A percentile compares a stretch with the other conserved stretches of the same genome.
These are phyloP conservation scores for Morone saxatilis DNA, from an alignment of 2,113 vertebrate genomes.

Conservation along the genomic window DNA sequence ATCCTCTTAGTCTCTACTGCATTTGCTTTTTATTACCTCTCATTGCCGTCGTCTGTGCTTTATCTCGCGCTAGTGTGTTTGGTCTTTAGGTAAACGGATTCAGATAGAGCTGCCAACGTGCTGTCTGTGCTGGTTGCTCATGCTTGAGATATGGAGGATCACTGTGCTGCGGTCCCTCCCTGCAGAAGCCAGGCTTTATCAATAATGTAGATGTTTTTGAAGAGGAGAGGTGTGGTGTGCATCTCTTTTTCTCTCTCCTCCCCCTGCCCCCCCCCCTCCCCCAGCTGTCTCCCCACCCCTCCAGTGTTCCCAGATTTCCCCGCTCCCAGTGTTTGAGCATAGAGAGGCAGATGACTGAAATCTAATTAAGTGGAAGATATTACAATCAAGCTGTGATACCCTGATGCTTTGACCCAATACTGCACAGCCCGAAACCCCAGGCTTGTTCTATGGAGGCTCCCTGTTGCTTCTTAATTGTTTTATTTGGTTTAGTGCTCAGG, in stretches of 20 bases:
- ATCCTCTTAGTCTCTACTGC: neutral
- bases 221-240: constrained; percentile 69
- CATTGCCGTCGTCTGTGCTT: constrained; percentile 10
- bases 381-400: constrained; percentile 83
- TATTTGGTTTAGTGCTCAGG: constrained; percentile 44
- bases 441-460: constrained; percentile 65
- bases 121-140: constrained; percentile 33
- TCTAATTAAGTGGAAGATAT: constrained; percentile 83
- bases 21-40: constrained; percentile 24
- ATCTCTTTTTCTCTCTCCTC: constrained; percentile 65
- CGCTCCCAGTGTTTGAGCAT: constrained; percentile 69
- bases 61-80: constrained; percentile 15
- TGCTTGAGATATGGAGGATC: constrained; percentile 49
- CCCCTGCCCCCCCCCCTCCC: constrained; percentile 24
- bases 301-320: constrained; percentile 81
- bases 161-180: constrained; percentile 53
- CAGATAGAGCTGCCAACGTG: neutral
- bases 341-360: constrained; percentile 80
- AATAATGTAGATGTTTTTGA: constrained; percentile 85
- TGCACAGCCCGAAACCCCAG: constrained; percentile 63
- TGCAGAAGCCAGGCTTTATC: constrained; percentile 74
- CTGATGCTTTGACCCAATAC: constrained; percentile 79
- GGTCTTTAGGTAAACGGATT: constrained; percentile 6
- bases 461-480: constrained; percentile 66
- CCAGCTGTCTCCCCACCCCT: constrained; percentile 62